These are phyloP conservation scores for Petromus typicus DNA, from an alignment of 2,113 vertebrate genomes.

Conservation along the genomic window DNA sequence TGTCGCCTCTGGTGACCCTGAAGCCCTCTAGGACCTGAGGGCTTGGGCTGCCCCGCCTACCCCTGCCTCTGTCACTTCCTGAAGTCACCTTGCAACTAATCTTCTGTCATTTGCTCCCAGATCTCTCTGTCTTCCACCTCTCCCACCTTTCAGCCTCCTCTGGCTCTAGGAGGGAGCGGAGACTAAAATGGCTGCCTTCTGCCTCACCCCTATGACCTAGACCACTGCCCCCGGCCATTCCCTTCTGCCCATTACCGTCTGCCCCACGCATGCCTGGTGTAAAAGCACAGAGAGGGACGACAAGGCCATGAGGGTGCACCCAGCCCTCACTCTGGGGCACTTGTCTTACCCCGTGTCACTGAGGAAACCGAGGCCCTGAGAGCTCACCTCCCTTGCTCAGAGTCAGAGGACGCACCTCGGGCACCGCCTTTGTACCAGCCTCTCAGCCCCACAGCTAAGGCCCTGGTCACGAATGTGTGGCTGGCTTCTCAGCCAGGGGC, in stretches of 20 bases:
- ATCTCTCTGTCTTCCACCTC: background rate
- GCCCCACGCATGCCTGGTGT: rapidly evolving
- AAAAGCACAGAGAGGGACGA: rapidly evolving
- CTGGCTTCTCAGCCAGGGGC: background rate
- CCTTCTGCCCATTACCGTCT: background rate
- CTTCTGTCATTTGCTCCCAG: background rate
- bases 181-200: background rate
- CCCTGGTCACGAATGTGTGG: background rate
- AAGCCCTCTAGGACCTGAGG: background rate
- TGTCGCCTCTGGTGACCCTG: background rate
- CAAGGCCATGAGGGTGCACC: too few species aligned
- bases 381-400: background rate
- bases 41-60: too few species aligned
- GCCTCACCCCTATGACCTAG: background rate
- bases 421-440: background rate
- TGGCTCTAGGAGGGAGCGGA: background rate
- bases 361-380: background rate
- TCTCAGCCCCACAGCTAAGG: too few species aligned
- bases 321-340: background rate
- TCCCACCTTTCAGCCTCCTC: background rate
- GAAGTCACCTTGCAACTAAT: too few species aligned
- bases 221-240: background rate
- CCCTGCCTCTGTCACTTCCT: background rate
- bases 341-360: background rate
- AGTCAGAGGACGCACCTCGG: rapidly evolving